A percentile compares a stretch with the other conserved stretches of the same genome.
These are phyloP conservation scores for Chrysotoxum bicinctum DNA, from an alignment of 2,888 invertebrate genomes.

Conservation along the genomic window DNA sequence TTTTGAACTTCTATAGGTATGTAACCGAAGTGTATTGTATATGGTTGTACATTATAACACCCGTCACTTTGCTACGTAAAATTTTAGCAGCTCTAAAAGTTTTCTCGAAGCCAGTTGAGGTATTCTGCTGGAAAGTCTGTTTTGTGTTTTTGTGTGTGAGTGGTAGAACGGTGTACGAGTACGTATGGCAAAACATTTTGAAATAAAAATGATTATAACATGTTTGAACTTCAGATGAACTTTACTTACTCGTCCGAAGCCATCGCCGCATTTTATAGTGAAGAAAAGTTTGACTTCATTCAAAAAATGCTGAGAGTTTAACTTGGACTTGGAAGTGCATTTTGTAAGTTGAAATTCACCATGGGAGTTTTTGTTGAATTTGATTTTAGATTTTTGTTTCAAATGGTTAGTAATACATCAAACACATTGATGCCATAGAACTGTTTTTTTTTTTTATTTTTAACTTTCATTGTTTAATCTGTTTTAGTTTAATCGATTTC, in stretches of 20 bases:
- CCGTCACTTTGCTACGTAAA: conserved; percentile 41
- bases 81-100: conserved; percentile 36
- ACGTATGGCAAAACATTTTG: conserved; percentile 47
- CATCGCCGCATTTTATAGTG: background rate
- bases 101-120: conserved; percentile 9
- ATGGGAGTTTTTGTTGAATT: background rate
- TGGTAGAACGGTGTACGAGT: conserved; percentile 33
- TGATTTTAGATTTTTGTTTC: too few species aligned
- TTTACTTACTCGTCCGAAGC: conserved; percentile 23
- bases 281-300: conserved; percentile 51
- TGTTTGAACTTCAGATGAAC: conserved; percentile 70
- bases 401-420: too few species aligned
- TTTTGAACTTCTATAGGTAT: conserved; percentile 21
- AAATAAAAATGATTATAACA: conserved; percentile 68
- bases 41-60: background rate
- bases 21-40: background rate
- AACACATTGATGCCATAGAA: too few species aligned
- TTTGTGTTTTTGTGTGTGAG: conserved; percentile 7
- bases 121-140: conserved; percentile 6
- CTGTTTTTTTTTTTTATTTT: too few species aligned
- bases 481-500: too few species aligned
- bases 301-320: conserved; percentile 28
- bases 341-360: background rate
- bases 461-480: too few species aligned
- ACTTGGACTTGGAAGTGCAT: conserved; percentile 21